phyloP scores from a whole-genome alignment of 2,797 vertebrate genomes.

The Gymnoscopelus braueri region DNA sequence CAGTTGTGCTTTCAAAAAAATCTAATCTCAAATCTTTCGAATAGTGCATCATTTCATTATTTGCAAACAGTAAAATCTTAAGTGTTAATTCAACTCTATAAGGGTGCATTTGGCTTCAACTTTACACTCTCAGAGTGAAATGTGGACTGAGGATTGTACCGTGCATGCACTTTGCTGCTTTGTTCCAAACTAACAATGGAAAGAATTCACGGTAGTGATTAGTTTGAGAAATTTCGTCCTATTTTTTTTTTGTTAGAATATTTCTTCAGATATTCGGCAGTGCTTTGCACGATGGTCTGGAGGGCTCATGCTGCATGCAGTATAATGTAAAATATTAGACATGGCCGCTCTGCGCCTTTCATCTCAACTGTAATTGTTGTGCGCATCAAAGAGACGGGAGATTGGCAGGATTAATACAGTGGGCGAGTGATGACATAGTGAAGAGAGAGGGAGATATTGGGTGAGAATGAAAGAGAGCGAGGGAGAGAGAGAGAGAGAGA shows the following conservation, averaged over 20 bases:
- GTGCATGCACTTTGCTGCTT: too few relatives aligned
- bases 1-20: too few relatives aligned
- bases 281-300: conserved; percentile 47
- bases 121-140: too few relatives aligned
- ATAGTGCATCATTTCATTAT: too few relatives aligned
- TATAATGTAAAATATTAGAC: conserved; percentile 43
- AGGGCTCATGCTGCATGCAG: conserved; percentile 36
- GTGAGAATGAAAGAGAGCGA: background rate
- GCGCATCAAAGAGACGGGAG: conserved; percentile 71
- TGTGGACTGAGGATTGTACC: too few relatives aligned
- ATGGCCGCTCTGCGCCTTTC: conserved; percentile 59
- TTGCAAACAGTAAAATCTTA: too few relatives aligned
- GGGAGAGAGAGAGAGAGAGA: conserved; percentile 1
- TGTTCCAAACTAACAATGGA: too few relatives aligned
- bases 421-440: conserved; percentile 68
- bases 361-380: conserved; percentile 74
- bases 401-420: conserved; percentile 75
- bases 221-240: background rate
- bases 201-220: too few relatives aligned
- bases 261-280: conserved; percentile 57
- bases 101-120: too few relatives aligned
- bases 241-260: conserved; percentile 41
- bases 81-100: too few relatives aligned
- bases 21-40: too few relatives aligned
- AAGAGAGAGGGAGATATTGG: conserved; percentile 32